A percentile compares a stretch with the other conserved stretches of the same genome.
These are phyloP conservation scores for Pelecanoides urinatrix DNA, from an alignment of 2,113 vertebrate species.

Conservation along the genomic window DNA sequence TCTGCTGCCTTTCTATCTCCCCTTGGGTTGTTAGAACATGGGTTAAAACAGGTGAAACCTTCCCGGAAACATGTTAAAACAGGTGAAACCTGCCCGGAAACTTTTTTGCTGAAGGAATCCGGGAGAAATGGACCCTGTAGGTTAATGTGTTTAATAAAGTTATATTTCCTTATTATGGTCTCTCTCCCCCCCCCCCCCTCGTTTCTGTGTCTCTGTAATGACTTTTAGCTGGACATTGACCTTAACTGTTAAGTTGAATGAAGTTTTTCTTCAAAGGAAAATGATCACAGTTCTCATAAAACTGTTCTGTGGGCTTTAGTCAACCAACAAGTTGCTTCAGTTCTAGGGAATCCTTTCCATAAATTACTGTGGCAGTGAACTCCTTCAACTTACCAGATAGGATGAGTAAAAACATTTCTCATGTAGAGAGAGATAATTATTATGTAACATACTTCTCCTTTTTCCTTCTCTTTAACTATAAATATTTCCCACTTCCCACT, in stretches of 20 bases:
- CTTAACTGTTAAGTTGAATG: neutral
- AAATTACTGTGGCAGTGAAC: neutral
- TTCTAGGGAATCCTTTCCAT: neutral
- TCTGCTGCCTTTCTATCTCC: neutral
- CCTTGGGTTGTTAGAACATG: neutral
- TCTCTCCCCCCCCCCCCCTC: neutral
- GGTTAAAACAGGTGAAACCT: neutral
- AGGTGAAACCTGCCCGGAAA: neutral
- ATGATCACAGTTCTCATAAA: neutral
- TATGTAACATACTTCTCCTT: neutral
- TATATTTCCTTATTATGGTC: neutral
- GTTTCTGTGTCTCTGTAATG: neutral
- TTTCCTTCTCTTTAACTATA: neutral
- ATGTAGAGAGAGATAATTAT: neutral
- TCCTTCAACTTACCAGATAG: neutral
- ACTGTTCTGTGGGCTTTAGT: neutral
- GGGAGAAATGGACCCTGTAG: neutral
- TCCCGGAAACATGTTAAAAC: too few relatives aligned
- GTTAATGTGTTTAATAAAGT: neutral
- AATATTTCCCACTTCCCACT: neutral
- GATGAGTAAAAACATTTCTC: neutral
- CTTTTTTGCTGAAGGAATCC: neutral
- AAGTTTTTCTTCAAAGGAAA: neutral
- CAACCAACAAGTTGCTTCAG: neutral
- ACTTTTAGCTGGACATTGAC: neutral